Percentiles rank a stretch among this genome's conserved stretches.
phyloP scores from a whole-genome alignment of 2,888 invertebrate species.

The Steinernema carpocapsae region DNA sequence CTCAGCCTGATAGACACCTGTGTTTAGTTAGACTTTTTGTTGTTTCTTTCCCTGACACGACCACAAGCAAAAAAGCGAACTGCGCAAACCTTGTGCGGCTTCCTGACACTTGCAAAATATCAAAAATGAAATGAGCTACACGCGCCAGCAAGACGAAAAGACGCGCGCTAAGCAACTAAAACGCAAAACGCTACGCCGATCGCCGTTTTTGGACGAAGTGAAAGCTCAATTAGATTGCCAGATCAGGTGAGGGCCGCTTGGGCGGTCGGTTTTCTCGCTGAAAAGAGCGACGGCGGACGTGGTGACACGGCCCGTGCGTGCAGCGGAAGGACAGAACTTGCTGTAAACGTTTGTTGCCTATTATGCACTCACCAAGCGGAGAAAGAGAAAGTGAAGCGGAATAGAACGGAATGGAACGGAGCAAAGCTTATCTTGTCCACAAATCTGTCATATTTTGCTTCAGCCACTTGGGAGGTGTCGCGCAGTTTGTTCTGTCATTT shows the following conservation, averaged over 20 bases:
- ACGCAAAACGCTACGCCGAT: not conserved
- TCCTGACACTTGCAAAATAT: not conserved
- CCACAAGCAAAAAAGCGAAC: not conserved
- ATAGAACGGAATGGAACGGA: constrained; percentile 8
- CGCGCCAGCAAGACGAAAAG: not conserved
- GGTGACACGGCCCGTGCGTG: constrained; percentile 23
- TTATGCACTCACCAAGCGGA: constrained; percentile 27
- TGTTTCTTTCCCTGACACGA: not conserved
- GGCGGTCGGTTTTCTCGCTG: not conserved
- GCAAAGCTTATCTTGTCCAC: constrained; percentile 25
- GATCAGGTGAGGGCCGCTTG: constrained; percentile 16
- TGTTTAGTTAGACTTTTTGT: not conserved
- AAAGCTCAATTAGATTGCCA: constrained; percentile 3
- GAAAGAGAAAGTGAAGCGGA: constrained; percentile 18
- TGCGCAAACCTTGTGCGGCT: constrained; percentile 1
- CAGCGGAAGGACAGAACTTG: constrained; percentile 6
- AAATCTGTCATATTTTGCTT: constrained; percentile 34
- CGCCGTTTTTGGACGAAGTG: not conserved
- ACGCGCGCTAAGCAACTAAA: constrained; percentile 3
- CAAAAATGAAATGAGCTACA: not conserved
- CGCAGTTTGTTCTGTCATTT: constrained; percentile 17
- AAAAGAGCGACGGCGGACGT: constrained; percentile 22
- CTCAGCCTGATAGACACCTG: not conserved
- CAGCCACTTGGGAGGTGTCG: constrained; percentile 32
- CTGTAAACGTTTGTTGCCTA: constrained; percentile 30